phyloP scores from a whole-genome alignment of 2,113 vertebrate species.

The Motacilla alba region DNA sequence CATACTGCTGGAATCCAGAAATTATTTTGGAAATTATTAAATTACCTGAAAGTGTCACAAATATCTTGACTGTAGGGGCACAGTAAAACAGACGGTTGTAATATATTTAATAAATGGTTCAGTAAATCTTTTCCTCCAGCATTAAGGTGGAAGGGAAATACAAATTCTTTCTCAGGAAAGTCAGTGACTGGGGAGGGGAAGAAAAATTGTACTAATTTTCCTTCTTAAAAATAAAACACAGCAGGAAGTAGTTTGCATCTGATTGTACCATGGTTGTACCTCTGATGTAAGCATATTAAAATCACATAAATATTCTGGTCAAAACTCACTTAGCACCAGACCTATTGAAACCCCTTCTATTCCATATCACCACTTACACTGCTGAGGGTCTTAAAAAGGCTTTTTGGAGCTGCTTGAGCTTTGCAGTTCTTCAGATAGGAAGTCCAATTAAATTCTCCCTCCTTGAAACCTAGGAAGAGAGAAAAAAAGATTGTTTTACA shows the following conservation, averaged over 20 bases:
- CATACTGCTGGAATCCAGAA: conserved; percentile 9
- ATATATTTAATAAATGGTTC: conserved; percentile 25
- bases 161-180: not conserved
- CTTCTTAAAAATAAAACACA: conserved; percentile 18
- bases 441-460: conserved; percentile 90
- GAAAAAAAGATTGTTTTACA: conserved; percentile 2
- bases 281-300: not conserved
- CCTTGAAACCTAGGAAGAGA: conserved; percentile 80
- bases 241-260: not conserved
- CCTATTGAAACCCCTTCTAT: not conserved
- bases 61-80: not conserved
- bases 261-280: not conserved
- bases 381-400: conserved; percentile 86
- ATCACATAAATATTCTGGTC: not conserved
- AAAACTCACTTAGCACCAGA: not conserved
- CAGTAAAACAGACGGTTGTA: not conserved
- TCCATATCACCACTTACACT: conserved; percentile 71
- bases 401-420: conserved; percentile 87
- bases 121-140: conserved; percentile 16
- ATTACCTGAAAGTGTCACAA: conserved; percentile 29
- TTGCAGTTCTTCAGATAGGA: conserved; percentile 88
- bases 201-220: not conserved
- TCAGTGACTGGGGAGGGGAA: not conserved
- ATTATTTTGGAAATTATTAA: conserved; percentile 48
- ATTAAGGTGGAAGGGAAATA: not conserved